phyloP scores from a whole-genome alignment of 2,113 vertebrate species.

The Aspiorhynchus laticeps region DNA sequence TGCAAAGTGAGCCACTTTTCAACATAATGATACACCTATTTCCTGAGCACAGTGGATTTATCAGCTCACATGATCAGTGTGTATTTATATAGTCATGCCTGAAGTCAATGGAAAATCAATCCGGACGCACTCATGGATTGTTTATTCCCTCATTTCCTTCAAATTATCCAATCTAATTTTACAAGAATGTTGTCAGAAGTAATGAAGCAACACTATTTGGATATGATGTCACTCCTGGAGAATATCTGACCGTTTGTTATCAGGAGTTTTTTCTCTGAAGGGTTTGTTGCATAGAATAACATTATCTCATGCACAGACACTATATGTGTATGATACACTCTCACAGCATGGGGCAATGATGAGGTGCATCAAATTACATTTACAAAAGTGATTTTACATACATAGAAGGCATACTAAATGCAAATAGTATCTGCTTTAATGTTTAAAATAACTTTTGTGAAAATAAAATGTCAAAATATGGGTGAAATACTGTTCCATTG shows the following conservation, averaged over 20 bases:
- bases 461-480: neutral
- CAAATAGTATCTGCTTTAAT: neutral
- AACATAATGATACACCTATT: slow-evolving; percentile 5
- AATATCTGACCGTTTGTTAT: slow-evolving; percentile 49
- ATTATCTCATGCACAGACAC: slow-evolving; percentile 33
- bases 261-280: slow-evolving; percentile 32
- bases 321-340: neutral
- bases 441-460: neutral
- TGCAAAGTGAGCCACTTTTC: slow-evolving; percentile 31
- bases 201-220: slow-evolving; percentile 33
- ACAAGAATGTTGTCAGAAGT: slow-evolving; percentile 29
- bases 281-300: slow-evolving; percentile 50
- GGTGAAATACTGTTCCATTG: too few relatives aligned
- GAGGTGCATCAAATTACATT: neutral
- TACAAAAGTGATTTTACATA: neutral
- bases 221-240: slow-evolving; percentile 16
- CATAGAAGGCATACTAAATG: neutral
- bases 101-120: slow-evolving; percentile 26
- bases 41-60: neutral
- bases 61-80: neutral
- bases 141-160: slow-evolving; percentile 29
- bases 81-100: slow-evolving; percentile 38
- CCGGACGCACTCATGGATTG: slow-evolving; percentile 28
- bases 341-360: neutral
- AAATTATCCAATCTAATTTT: slow-evolving; percentile 18